phyloP scores from a whole-genome alignment of 2,888 invertebrate genomes.

The Cylloceria caligata region DNA sequence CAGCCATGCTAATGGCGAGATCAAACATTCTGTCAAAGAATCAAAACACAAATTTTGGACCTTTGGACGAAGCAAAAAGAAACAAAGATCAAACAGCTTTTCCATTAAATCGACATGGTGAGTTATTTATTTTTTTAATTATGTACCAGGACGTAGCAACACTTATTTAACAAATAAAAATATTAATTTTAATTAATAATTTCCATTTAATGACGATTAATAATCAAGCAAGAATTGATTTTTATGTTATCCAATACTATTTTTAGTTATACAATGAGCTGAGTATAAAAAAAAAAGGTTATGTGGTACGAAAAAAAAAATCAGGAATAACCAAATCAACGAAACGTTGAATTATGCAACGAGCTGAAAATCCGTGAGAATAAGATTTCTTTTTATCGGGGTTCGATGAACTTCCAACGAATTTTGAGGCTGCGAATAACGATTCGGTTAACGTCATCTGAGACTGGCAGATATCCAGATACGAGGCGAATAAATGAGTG shows the following conservation, averaged over 20 bases:
- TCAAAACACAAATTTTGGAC: constrained; percentile 81
- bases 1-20: constrained; percentile 67
- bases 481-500: constrained; percentile 11
- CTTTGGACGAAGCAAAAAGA: constrained; percentile 84
- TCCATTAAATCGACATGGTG: constrained; percentile 80
- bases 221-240: no score
- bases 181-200: no score
- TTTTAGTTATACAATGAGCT: not conserved
- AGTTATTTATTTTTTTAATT: no score
- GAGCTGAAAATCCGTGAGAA: not conserved
- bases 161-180: no score
- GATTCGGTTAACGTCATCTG: constrained; percentile 54
- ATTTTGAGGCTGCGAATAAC: constrained; percentile 19
- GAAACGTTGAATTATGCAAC: no score
- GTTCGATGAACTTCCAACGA: constrained; percentile 60
- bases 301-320: constrained; percentile 28
- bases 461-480: constrained; percentile 63
- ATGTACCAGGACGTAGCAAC: no score
- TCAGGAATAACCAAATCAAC: no score
- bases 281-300: not conserved
- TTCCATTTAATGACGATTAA: no score
- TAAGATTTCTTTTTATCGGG: constrained; percentile 12
- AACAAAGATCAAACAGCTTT: constrained; percentile 88
- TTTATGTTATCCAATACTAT: not conserved
- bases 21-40: constrained; percentile 75